phyloP scores from a whole-genome alignment of 2,888 invertebrate genomes.

The Drosophila hawaiiensis region DNA sequence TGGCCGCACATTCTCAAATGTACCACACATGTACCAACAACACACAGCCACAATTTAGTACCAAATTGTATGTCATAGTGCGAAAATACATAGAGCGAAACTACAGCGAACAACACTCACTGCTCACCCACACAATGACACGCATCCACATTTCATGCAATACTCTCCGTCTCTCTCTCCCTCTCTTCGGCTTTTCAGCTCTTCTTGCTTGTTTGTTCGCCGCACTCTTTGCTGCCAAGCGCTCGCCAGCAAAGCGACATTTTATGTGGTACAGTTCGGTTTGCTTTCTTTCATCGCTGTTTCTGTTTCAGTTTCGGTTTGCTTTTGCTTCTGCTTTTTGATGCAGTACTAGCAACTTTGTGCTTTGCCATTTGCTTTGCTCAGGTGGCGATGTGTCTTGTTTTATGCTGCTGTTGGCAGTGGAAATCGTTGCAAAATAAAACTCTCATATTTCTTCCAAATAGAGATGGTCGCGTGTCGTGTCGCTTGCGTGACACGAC shows the following conservation, averaged over 20 bases:
- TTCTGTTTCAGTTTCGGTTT: slow-evolving; percentile 29
- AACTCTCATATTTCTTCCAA: not conserved
- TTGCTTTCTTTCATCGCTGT: slow-evolving; percentile 42
- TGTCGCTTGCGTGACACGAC: slow-evolving; percentile 22
- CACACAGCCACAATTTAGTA: slow-evolving; percentile 29
- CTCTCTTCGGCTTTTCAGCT: slow-evolving; percentile 26
- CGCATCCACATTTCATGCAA: slow-evolving; percentile 13
- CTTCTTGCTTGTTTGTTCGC: slow-evolving; percentile 31
- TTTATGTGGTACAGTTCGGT: slow-evolving; percentile 48
- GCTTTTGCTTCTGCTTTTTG: slow-evolving; percentile 39
- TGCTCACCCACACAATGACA: slow-evolving; percentile 39
- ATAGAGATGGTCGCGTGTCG: slow-evolving; percentile 7
- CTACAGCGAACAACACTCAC: slow-evolving; percentile 14
- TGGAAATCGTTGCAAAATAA: slow-evolving; percentile 2
- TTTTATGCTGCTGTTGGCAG: slow-evolving; percentile 12
- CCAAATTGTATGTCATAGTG: slow-evolving; percentile 40
- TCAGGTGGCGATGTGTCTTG: slow-evolving; percentile 4
- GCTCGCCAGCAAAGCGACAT: slow-evolving; percentile 16
- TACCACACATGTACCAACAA: slow-evolving; percentile 13
- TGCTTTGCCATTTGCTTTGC: slow-evolving; percentile 35
- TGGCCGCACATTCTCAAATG: slow-evolving; percentile 13
- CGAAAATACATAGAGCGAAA: slow-evolving; percentile 37
- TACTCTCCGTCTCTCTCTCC: slow-evolving; percentile 26
- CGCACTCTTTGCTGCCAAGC: slow-evolving; percentile 27
- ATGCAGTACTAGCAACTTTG: slow-evolving; percentile 22